A percentile compares a stretch with the other conserved stretches of the same genome.
Evolutionary conservation across 2,797 vertebrate genomes (phyloP).

Genomic region (Takifugu rubripes): DNA sequence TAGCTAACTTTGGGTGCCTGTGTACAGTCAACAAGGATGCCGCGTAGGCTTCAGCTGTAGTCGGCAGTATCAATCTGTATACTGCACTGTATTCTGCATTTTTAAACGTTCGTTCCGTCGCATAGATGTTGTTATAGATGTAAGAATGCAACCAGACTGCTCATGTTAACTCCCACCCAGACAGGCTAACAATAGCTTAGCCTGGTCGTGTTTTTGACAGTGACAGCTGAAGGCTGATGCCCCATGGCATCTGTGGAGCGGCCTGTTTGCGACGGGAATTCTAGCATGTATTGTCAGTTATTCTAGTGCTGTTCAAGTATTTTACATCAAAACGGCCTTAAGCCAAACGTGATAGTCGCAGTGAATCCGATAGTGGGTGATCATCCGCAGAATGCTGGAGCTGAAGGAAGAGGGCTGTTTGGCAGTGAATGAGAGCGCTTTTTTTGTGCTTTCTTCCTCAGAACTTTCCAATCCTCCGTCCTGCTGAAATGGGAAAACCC

Average conservation of each 20-base stretch:
- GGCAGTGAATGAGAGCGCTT: background rate
- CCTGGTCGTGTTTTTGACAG: conserved; percentile 63
- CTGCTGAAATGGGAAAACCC: conserved; percentile 61
- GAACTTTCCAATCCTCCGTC: conserved; percentile 17
- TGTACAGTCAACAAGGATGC: conserved; percentile 14
- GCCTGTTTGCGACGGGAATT: conserved; percentile 43
- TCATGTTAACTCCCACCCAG: conserved; percentile 44
- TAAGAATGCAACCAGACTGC: no score
- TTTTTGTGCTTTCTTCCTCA: conserved; percentile 12
- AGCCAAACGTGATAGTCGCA: background rate
- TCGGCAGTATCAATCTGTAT: background rate
- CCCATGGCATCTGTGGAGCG: conserved; percentile 50
- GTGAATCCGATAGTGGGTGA: background rate
- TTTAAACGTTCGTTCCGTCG: background rate
- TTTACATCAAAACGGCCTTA: background rate
- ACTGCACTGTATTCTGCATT: background rate
- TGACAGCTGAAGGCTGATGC: conserved; percentile 64
- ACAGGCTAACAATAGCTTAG: conserved; percentile 68
- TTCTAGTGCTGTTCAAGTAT: background rate
- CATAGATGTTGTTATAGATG: no score
- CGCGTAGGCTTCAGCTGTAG: background rate
- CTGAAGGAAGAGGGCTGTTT: background rate
- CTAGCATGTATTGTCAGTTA: background rate
- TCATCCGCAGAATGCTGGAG: background rate
- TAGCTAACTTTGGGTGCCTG: conserved; percentile 47